Conservation (phyloP, 53 echinoderm and acorn worm genomes). For the Zoroaster sp. region DNA sequence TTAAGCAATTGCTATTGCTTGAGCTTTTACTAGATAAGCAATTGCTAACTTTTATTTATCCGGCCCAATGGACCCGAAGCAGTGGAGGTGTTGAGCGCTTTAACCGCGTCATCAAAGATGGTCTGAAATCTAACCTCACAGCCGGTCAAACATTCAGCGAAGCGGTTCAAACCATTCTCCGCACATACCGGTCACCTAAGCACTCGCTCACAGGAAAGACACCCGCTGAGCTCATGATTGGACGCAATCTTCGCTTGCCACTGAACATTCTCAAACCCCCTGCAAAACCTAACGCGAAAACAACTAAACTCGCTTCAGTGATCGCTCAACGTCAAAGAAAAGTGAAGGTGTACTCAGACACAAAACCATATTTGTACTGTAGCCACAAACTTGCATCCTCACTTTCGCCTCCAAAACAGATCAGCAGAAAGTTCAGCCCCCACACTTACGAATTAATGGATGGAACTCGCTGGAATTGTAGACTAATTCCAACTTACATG, state of each 20-base stretch:
- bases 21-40: too few species aligned
- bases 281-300: background rate
- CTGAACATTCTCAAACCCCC: slow-evolving; percentile 43
- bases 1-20: too few species aligned
- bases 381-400: slow-evolving; percentile 56
- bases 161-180: slow-evolving; percentile 51
- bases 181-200: slow-evolving; percentile 30
- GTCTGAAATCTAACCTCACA: slow-evolving; percentile 47
- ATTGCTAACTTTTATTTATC: too few species aligned
- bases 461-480: slow-evolving; percentile 54
- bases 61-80: too few species aligned
- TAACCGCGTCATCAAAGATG: slow-evolving; percentile 54
- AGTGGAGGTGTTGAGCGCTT: slow-evolving; percentile 53
- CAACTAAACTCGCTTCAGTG: background rate
- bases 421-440: slow-evolving; percentile 22
- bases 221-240: slow-evolving; percentile 66
- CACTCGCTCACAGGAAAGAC: slow-evolving; percentile 53
- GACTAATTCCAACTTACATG: slow-evolving; percentile 14
- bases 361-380: background rate
- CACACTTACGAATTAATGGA: slow-evolving; percentile 41
- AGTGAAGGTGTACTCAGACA: slow-evolving; percentile 23
- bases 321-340: slow-evolving; percentile 23
- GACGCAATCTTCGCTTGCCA: slow-evolving; percentile 27
- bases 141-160: slow-evolving; percentile 43
- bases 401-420: slow-evolving; percentile 52